Evolutionary conservation across 2,113 vertebrate genomes (phyloP).

Genomic region (Aphelocoma coerulescens): DNA sequence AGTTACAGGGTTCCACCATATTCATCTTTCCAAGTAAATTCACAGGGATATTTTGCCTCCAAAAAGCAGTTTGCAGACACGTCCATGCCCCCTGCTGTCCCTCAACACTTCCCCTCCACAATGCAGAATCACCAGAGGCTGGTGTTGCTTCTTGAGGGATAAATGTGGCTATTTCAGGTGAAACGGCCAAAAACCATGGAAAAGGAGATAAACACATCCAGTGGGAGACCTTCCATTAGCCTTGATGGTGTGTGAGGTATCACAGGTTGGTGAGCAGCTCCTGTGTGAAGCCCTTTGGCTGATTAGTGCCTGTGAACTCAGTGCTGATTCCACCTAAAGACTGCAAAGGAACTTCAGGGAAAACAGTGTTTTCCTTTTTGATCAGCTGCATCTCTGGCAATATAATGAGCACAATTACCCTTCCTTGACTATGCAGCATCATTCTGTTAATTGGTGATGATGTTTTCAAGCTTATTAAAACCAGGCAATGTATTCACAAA

Average conservation of each 20-base stretch:
- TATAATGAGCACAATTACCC: conserved; percentile 42
- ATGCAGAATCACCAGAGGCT: not conserved
- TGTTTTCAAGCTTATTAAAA: conserved; percentile 51
- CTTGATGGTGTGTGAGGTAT: not conserved
- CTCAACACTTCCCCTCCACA: not conserved
- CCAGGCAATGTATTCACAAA: not conserved
- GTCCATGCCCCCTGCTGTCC: not conserved
- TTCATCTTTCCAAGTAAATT: not conserved
- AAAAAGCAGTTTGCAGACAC: not conserved
- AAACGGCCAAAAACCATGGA: not conserved
- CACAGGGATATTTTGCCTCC: not conserved
- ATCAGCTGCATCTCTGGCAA: conserved; percentile 28
- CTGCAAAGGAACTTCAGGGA: conserved; percentile 26
- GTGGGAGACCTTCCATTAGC: not conserved
- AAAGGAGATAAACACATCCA: not conserved
- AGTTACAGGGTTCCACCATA: accelerated
- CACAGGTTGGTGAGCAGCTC: not conserved
- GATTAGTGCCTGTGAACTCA: not conserved
- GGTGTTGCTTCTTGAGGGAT: not conserved
- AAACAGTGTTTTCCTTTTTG: conserved; percentile 28
- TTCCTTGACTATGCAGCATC: not conserved
- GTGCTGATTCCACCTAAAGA: conserved; percentile 3
- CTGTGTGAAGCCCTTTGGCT: not conserved
- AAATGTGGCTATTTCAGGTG: not conserved
- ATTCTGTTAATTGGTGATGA: conserved; percentile 38